These are phyloP conservation scores for Nebria brevicollis DNA, from an alignment of 2,888 invertebrate genomes.

Conservation along the genomic window DNA sequence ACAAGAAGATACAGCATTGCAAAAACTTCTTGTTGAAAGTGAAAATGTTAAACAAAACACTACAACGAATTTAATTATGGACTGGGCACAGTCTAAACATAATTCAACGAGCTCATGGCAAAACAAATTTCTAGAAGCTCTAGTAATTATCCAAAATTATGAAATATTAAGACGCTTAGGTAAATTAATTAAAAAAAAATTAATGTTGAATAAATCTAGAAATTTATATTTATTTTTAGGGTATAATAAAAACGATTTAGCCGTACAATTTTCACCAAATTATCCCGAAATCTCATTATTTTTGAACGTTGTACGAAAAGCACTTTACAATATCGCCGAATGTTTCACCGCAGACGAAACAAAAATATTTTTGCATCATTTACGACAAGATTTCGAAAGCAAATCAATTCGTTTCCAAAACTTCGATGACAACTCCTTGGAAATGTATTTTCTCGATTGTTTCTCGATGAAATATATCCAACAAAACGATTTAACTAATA, in stretches of 20 bases:
- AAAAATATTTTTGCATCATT: conserved; percentile 51
- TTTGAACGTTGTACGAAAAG: conserved; percentile 63
- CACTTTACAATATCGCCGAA: conserved; percentile 63
- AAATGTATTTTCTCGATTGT: conserved; percentile 58
- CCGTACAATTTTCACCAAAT: conserved; percentile 59
- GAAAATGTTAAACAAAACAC: conserved; percentile 15
- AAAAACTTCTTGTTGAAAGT: conserved; percentile 49
- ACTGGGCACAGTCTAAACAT: conserved; percentile 54
- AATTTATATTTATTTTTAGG: conserved; percentile 51
- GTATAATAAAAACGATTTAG: conserved; percentile 52
- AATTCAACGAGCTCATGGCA: conserved; percentile 60
- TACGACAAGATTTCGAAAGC: conserved; percentile 51
- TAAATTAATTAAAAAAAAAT: conserved; percentile 46
- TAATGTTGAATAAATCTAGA: conserved; percentile 28
- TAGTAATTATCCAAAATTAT: conserved; percentile 65
- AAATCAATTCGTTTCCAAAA: conserved; percentile 49
- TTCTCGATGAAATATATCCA: conserved; percentile 53
- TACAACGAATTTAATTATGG: conserved; percentile 52
- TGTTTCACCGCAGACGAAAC: conserved; percentile 57
- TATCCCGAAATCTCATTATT: conserved; percentile 57
- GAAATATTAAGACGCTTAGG: conserved; percentile 61
- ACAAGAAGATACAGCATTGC: conserved; percentile 52
- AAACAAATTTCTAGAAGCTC: conserved; percentile 64
- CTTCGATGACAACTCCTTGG: conserved; percentile 53
- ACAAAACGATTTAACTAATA: conserved; percentile 51